A percentile compares a stretch with the other conserved stretches of the same genome.
Evolutionary conservation across 2,113 vertebrate genomes (phyloP).

Genomic region (Myanophis thanlyinensis): DNA sequence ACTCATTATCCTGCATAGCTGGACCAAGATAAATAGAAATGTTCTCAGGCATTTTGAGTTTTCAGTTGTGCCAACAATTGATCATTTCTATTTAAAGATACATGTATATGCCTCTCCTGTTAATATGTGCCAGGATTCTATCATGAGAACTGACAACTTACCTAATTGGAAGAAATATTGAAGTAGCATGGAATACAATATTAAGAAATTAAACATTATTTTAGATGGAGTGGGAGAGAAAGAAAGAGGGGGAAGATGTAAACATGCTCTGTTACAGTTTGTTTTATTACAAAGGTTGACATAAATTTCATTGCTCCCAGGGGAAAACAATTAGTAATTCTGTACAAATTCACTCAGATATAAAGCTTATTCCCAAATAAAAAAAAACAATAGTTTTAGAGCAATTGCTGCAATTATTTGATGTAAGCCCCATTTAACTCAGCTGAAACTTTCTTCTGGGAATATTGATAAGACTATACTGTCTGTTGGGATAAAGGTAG

Average conservation of each 20-base stretch:
- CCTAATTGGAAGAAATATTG: neutral
- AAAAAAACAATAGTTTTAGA: neutral
- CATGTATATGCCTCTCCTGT: conserved; percentile 25
- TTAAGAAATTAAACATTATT: neutral
- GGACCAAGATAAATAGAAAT: conserved; percentile 39
- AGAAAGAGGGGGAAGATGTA: neutral
- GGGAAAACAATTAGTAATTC: neutral
- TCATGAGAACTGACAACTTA: neutral
- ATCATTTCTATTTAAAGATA: conserved; percentile 34
- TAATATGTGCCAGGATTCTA: neutral
- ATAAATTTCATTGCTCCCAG: neutral
- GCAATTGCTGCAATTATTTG: neutral
- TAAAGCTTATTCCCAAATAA: neutral
- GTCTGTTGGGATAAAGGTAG: neutral
- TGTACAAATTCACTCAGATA: neutral
- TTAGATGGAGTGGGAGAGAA: neutral
- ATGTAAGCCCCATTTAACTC: neutral
- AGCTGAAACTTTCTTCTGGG: neutral
- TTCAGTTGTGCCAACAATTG: conserved; percentile 65
- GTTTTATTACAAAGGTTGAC: neutral
- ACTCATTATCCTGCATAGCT: conserved; percentile 62
- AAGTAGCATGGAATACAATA: neutral
- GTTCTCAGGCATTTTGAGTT: conserved; percentile 60
- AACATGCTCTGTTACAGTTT: neutral
- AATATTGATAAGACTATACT: neutral